Base-by-base conservation (phyloP, 2,888 invertebrate genomes). In the Cryptocephalus primarius region DNA sequence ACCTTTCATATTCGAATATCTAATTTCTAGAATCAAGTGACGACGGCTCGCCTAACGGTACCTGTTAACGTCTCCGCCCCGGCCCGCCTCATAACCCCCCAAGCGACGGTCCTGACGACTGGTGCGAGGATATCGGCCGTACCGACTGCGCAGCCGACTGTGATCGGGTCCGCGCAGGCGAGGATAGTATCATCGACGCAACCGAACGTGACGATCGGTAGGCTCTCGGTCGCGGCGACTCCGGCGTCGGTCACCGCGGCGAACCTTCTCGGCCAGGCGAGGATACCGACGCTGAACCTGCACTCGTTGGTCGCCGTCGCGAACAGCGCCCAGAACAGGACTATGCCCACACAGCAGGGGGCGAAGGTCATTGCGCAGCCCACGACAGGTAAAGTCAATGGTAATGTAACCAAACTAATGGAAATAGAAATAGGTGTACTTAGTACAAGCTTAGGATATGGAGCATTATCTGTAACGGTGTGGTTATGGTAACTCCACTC, bases 361-460 rank as follows among this genome's bases (percentile, higher is more conserved):
- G 58, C 68, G 13, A 70, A 71, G 58, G 69, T 71, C 48, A 70
- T 71, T 38, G 63, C 70, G 31, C 71, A 70, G 49, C 61, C 67
- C 9, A 56, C 66, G 36, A 68, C 64, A 62, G 68, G 70, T 65
- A 58, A 39, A 39, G 22, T n/a, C n/a, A n/a, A n/a, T n/a, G n/a
- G n/a, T 33, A 12, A 41, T n/a, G n/a, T n/a, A n/a, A n/a, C n/a
- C n/a, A n/a, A n/a, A n/a, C n/a, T n/a, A n/a, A n/a, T n/a, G n/a
- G n/a, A n/a, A n/a, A n/a, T n/a, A n/a, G n/a, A n/a, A n/a, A n/a
- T n/a, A n/a, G n/a, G n/a, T n/a, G n/a, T n/a, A n/a, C n/a, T n/a
- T n/a, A n/a, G n/a, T n/a, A n/a, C n/a, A n/a, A n/a, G n/a, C n/a
- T n/a, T n/a, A n/a, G n/a, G n/a, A n/a, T n/a, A n/a, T n/a, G n/a